Evolutionary conservation across 1,140 invertebrate species (phyloP), one percentile per base, ranked within the genome.

Genomic region (Drosophila tristis): DNA sequence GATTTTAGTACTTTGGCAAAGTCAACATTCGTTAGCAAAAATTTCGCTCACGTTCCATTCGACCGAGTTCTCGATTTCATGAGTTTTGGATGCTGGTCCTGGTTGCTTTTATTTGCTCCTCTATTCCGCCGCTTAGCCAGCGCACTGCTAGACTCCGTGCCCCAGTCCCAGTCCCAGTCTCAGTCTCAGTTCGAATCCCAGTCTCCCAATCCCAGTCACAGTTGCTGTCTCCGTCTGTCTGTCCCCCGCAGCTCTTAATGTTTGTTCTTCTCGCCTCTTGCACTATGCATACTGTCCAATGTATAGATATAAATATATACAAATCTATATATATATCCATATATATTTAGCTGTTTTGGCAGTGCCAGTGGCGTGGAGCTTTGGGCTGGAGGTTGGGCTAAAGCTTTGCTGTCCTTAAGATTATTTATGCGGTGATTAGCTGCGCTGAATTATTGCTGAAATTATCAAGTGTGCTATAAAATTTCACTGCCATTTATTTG

Each of bases 371-470:
- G 35, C 35, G 29, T 23, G 58, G 74, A 74, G 48, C 3, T 35
- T n/a, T n/a, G n/a, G 31, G 31, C 0, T 8, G 8, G 9, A 9
- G 31, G 35, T 49, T 54, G 35, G 29, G 58, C 60, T 68, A 44
- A 44, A 66, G 70, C 42, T 35, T 61, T 16, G 54, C 67, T 67
- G 78, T 80, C 66, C 78, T 82, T 89, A 74, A 80, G 80, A 90
- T 90, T 85, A 90, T 90, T 90, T 90, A 90, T 90, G 85, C 87
- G 86, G 86, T 81, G 86, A 90, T 90, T 90, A 90, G 80, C 67
- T 66, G 49, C 49, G 43, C 67, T 90, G 85, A 90, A 73, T 90
- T 90, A 90, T 90, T 90, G 85, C 85, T 57, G 47, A 90, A 84
- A 90, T 84, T 90, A 89, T 90, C 80, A 89, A 90, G 85, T 78